Evolutionary conservation across 2,797 vertebrate species (phyloP), one percentile per base, ranked within the genome.

Genomic region (Pseudomugil tenellus): DNA sequence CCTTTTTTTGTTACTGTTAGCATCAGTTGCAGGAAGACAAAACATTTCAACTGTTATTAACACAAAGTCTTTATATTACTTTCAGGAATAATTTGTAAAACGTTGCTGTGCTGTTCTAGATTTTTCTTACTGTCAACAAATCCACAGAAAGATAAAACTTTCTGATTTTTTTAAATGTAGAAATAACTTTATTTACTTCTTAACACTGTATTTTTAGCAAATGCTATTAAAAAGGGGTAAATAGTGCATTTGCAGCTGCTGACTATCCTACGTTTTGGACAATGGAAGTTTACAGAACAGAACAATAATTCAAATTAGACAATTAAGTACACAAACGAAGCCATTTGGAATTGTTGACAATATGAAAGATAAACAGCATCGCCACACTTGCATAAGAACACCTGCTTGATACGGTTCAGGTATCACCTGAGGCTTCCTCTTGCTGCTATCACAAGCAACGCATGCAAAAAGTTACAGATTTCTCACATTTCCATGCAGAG

Each of bases 31-130:
- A 59, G 35, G 10, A 64, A 34, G 10, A 59, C 23, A 25, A 13
- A 69, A 66, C 52, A 19, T 62, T 66, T 52, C 63, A 57, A 46
- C 55, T 73, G 67, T 14, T 70, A 52, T 74, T 65, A 48, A 58
- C 43, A 28, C 41, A 4, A 13, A 14, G 16, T 63, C 48, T 60
- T 37, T 21, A 17, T 52, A 17, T 57, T 23, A 21, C 25, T 70
- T 37, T 25, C 21, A 13, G n/a, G 1, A 63, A 13, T n/a, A 61
- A 17, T 62, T n/a, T 29, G 29, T 32, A 63, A 69, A 32, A 54
- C 13, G n/a, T 54, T 23, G 58, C 29, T 29, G 29, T 29, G n/a
- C 1, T 6, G 14, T 39, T 63, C 17, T 13, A 2, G 29, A 13
- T 72, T 49, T 28, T 61, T 29, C 35, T 48, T 41, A 66, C 12